Conservation (phyloP, 2,888 invertebrate species). For the Psylliodes chrysocephalus region DNA sequence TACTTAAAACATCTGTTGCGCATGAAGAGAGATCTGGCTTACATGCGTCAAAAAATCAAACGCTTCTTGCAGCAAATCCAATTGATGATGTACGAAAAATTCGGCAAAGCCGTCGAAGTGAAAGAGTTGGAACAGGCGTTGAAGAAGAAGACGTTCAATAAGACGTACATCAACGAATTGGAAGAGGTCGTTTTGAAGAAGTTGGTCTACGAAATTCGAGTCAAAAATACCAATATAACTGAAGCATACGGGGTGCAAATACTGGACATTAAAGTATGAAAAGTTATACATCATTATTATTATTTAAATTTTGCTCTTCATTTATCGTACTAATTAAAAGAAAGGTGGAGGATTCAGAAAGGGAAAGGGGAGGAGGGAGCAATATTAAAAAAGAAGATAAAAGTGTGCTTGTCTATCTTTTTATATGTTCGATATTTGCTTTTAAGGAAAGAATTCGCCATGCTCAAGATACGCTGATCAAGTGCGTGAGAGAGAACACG, state of each 20-base stretch:
- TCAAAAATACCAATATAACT: conserved; percentile 65
- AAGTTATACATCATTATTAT: too few relatives aligned
- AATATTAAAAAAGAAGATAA: too few relatives aligned
- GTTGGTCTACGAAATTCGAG: conserved; percentile 67
- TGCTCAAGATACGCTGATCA: conserved; percentile 62
- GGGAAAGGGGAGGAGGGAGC: too few relatives aligned
- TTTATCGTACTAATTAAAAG: too few relatives aligned
- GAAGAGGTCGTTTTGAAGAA: conserved; percentile 69
- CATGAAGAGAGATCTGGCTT: conserved; percentile 76
- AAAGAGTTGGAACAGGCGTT: conserved; percentile 68
- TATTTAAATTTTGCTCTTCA: too few relatives aligned
- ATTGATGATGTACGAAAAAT: conserved; percentile 68
- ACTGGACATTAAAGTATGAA: conserved; percentile 58
- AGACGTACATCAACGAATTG: conserved; percentile 66
- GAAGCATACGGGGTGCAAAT: conserved; percentile 64
- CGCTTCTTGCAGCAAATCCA: conserved; percentile 68
- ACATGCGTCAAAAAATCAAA: conserved; percentile 72
- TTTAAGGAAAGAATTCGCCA: conserved; percentile 58
- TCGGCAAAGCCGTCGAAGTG: conserved; percentile 68
- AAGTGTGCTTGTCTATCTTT: too few relatives aligned
- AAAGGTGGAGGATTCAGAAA: too few relatives aligned
- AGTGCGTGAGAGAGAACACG: conserved; percentile 67
- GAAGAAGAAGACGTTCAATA: conserved; percentile 65
- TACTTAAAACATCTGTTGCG: conserved; percentile 75
- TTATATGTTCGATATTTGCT: conserved; percentile 19